These are phyloP conservation scores for Geophilus truncorum DNA, from an alignment of 2,888 invertebrate genomes.

Conservation along the genomic window DNA sequence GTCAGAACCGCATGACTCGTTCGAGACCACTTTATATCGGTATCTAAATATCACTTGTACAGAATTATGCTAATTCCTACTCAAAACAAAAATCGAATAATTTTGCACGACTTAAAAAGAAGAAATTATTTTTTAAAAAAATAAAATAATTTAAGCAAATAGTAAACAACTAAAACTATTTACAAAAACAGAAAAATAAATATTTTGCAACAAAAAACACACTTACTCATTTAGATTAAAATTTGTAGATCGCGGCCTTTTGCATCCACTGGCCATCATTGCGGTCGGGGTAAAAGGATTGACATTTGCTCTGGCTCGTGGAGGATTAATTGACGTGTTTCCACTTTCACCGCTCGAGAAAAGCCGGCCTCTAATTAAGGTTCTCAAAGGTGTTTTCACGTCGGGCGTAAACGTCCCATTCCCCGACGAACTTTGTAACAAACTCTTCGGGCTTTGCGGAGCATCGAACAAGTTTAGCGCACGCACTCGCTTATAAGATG, in stretches of 20 bases:
- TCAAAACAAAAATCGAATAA: not conserved
- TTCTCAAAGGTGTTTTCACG: constrained; percentile 48
- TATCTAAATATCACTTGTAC: no score
- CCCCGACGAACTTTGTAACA: constrained; percentile 59
- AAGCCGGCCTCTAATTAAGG: constrained; percentile 47
- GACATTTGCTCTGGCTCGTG: constrained; percentile 60
- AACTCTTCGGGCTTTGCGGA: constrained; percentile 77
- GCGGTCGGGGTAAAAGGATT: constrained; percentile 67
- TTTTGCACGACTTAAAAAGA: not conserved
- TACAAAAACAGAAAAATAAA: not conserved
- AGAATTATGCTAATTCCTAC: not conserved
- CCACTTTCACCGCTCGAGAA: constrained; percentile 4
- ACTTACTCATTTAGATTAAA: constrained; percentile 40
- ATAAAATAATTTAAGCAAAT: not conserved
- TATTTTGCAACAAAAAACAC: not conserved
- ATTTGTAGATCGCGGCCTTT: constrained; percentile 59
- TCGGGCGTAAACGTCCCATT: constrained; percentile 52
- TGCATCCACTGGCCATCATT: constrained; percentile 54
- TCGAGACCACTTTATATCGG: not conserved
- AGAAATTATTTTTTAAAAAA: no score
- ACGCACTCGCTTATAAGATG: constrained; percentile 58
- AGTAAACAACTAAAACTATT: not conserved
- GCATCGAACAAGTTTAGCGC: constrained; percentile 71
- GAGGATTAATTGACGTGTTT: not conserved
- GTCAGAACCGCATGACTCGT: not conserved